phyloP scores from a whole-genome alignment of 2,797 vertebrate genomes.

The Pangasius sanitwongsei region DNA sequence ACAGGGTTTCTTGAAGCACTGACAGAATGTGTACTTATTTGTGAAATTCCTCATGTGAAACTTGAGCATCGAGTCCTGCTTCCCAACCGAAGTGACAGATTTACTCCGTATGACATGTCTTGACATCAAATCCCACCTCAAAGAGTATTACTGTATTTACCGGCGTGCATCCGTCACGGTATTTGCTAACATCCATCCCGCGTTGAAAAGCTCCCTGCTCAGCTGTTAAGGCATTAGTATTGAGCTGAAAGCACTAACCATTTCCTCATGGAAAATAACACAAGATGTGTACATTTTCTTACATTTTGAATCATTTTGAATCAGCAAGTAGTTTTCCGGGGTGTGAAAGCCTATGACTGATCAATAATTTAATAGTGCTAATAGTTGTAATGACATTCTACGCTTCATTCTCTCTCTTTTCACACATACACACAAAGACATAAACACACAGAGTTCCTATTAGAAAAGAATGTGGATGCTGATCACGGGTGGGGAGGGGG shows the following conservation, averaged over 20 bases:
- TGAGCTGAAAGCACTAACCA: not conserved
- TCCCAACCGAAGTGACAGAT: not conserved
- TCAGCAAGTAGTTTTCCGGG: not conserved
- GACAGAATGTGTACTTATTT: slow-evolving; percentile 34
- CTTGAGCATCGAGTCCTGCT: slow-evolving; percentile 3
- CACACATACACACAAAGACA: slow-evolving; percentile 18
- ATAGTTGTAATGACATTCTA: slow-evolving; percentile 1
- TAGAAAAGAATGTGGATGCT: slow-evolving; percentile 40
- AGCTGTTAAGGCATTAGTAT: not conserved
- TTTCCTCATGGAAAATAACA: not conserved
- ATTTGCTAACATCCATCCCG: slow-evolving; percentile 11
- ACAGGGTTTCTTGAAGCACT: slow-evolving; percentile 7
- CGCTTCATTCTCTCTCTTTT: not conserved
- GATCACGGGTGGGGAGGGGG: slow-evolving; percentile 28
- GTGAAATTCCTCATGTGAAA: slow-evolving; percentile 41
- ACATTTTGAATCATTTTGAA: not conserved
- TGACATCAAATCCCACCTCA: slow-evolving; percentile 29
- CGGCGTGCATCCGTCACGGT: not conserved
- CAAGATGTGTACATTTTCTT: not conserved
- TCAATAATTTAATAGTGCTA: slow-evolving; percentile 31
- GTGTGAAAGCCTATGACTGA: not conserved
- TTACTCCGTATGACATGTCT: slow-evolving; percentile 15
- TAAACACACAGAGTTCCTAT: slow-evolving; percentile 21
- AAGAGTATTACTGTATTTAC: slow-evolving; percentile 11
- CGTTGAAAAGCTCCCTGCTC: not conserved